Evolutionary conservation across 1,140 invertebrate species (phyloP).

Genomic region (Kradibia gibbosae): DNA sequence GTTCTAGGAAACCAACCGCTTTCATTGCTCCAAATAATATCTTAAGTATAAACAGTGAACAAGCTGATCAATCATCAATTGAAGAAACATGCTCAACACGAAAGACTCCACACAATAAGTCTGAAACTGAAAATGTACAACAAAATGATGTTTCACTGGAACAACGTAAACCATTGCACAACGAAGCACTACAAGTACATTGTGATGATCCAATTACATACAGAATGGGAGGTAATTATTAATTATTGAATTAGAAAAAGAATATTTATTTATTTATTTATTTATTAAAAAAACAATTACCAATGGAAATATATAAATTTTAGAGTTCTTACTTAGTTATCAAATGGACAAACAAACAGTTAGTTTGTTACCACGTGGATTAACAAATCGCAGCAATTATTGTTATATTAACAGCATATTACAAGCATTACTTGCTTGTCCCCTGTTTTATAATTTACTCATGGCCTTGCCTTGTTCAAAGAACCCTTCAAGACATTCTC

Average conservation of each 20-base stretch:
- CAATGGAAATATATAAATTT: slow-evolving; percentile 60
- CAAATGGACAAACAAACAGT: slow-evolving; percentile 82
- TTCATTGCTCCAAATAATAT: slow-evolving; percentile 52
- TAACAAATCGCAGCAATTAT: slow-evolving; percentile 86
- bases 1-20: slow-evolving; percentile 53
- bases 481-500: slow-evolving; percentile 75
- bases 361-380: slow-evolving; percentile 86
- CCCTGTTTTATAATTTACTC: slow-evolving; percentile 93
- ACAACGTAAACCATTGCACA: slow-evolving; percentile 16
- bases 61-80: slow-evolving; percentile 17
- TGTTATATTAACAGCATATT: slow-evolving; percentile 96
- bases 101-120: slow-evolving; percentile 46
- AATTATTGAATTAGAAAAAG: not conserved
- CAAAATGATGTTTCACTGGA: slow-evolving; percentile 24
- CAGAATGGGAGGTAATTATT: slow-evolving; percentile 78
- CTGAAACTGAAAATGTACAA: slow-evolving; percentile 41
- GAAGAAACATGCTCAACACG: slow-evolving; percentile 37
- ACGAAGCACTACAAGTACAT: slow-evolving; percentile 57
- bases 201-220: slow-evolving; percentile 77
- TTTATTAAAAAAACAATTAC: not conserved
- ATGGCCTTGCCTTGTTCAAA: slow-evolving; percentile 79
- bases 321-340: slow-evolving; percentile 82
- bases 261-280: not conserved
- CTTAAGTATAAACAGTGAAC: slow-evolving; percentile 35
- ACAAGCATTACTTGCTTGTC: slow-evolving; percentile 91